These are phyloP conservation scores for Danio albolineatus DNA, from an alignment of 2,797 vertebrate species.

Conservation along the genomic window DNA sequence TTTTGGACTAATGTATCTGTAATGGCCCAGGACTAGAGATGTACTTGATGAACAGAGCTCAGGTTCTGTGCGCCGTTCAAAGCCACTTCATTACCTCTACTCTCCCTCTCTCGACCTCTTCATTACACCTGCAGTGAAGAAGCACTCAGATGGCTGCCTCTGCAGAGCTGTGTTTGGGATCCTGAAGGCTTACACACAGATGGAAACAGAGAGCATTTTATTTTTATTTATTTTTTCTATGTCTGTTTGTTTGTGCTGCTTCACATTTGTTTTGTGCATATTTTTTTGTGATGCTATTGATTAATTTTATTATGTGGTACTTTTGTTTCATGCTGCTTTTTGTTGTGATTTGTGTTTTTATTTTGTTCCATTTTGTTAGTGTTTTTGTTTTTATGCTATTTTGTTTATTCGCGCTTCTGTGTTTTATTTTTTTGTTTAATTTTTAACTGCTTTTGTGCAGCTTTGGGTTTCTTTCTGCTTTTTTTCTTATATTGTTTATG, in stretches of 20 bases:
- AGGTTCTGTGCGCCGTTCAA: conserved; percentile 53
- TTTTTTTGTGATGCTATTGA: too few species aligned
- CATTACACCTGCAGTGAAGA: conserved; percentile 43
- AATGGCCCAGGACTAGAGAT: conserved; percentile 71
- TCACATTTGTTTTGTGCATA: not conserved
- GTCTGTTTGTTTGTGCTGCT: not conserved
- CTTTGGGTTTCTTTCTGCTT: too few species aligned
- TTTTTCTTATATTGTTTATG: not conserved
- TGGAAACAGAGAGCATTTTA: not conserved
- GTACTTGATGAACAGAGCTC: conserved; percentile 62
- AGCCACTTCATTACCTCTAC: conserved; percentile 58
- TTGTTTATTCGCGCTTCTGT: too few species aligned
- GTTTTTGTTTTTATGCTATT: too few species aligned
- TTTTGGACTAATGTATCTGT: conserved; percentile 74
- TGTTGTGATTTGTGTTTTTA: not conserved
- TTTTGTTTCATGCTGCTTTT: not conserved
- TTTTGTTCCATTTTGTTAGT: too few species aligned
- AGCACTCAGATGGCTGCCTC: conserved; percentile 19
- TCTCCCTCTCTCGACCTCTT: conserved; percentile 48
- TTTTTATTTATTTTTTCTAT: not conserved
- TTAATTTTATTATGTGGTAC: not conserved
- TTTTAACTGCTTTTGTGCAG: too few species aligned
- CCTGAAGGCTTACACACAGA: not conserved
- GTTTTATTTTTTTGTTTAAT: too few species aligned
- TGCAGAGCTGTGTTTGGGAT: conserved; percentile 17